Base-by-base conservation (phyloP, 1,140 invertebrate species). In the Penaeus chinensis region DNA sequence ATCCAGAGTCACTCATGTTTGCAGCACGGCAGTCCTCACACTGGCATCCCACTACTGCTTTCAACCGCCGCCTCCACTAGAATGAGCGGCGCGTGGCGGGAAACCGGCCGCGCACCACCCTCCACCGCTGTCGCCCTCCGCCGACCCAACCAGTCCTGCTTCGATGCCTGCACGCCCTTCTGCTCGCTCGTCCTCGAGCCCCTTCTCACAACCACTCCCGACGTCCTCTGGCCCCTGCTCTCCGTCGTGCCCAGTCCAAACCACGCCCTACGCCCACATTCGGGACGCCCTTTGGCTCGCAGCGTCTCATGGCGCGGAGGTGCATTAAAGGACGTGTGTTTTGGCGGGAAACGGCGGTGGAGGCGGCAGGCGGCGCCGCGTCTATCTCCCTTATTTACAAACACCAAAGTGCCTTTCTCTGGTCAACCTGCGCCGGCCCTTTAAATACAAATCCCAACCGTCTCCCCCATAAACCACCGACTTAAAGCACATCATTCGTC, bases 1-100 rank as follows among this genome's bases (percentile, higher is more conserved):
- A 3, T 16, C 83, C 86, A 61, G 47, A 63, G 27, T 87, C 80
- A 87, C 80, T 87, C 86, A 87, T 87, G 80, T 82, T 87, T 82
- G 54, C 11, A 54, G 54, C 54, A 16, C 54, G 11, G 80, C 69
- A 22, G 2, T 54, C 42, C 13, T 37, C 18, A n/a, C 24, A 11
- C 22, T 18, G 5, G 76, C 54, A 42, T 77, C 37, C 84, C 24
- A 62, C 54, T 54, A 24, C 19, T 22, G 24, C 19, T 81, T 22
- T 63, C 16, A 24, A 24, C 22, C 20, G 54, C 24, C 37, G 27
- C 37, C 65, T 32, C 71, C 61, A 77, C 80, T 78, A 54, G n/a
- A 82, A 54, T 78, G 66, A 74, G 85, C 32, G 69, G 69, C 47
- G 37, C 24, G 22, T 84, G 82, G 82, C 82, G 82, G 82, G 82